phyloP scores from a whole-genome alignment of 2,888 invertebrate genomes.

The Eurytoma californica region DNA sequence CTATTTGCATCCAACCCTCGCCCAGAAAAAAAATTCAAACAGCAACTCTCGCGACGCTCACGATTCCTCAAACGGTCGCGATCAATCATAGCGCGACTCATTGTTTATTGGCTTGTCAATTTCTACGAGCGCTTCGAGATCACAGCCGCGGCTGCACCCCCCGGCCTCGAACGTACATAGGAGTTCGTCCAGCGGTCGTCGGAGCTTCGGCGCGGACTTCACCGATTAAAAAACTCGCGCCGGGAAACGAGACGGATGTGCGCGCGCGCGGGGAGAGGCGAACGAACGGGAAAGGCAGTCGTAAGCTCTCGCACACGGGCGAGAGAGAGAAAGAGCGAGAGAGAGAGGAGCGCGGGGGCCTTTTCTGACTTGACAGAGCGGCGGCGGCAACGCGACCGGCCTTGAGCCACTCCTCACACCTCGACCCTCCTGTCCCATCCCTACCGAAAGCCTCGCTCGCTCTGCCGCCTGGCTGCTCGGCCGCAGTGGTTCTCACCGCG shows the following conservation, averaged over 20 bases:
- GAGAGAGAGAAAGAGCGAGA: background rate
- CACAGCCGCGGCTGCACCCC: background rate
- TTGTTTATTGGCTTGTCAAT: background rate
- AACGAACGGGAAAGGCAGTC: slow-evolving; percentile 28
- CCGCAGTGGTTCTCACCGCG: slow-evolving; percentile 36
- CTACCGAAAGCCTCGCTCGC: slow-evolving; percentile 46
- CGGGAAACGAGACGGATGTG: slow-evolving; percentile 1
- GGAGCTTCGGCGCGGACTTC: background rate
- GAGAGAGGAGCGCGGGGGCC: slow-evolving; percentile 29
- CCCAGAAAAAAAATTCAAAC: background rate
- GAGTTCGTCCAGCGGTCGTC: background rate
- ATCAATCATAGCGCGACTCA: slow-evolving; percentile 7
- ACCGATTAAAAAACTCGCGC: background rate
- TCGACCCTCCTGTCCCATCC: slow-evolving; percentile 59
- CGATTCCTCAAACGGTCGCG: background rate
- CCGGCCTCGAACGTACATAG: background rate
- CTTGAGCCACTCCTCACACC: slow-evolving; percentile 67
- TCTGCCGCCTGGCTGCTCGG: slow-evolving; percentile 26
- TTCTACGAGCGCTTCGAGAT: background rate
- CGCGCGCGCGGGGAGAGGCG: slow-evolving; percentile 6
- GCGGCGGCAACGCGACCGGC: slow-evolving; percentile 64
- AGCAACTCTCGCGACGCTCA: background rate
- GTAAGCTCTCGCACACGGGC: background rate
- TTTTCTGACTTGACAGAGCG: slow-evolving; percentile 66
- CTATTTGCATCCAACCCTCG: background rate